phyloP scores from a whole-genome alignment of 1,140 invertebrate genomes.

The Asbolus verrucosus region DNA sequence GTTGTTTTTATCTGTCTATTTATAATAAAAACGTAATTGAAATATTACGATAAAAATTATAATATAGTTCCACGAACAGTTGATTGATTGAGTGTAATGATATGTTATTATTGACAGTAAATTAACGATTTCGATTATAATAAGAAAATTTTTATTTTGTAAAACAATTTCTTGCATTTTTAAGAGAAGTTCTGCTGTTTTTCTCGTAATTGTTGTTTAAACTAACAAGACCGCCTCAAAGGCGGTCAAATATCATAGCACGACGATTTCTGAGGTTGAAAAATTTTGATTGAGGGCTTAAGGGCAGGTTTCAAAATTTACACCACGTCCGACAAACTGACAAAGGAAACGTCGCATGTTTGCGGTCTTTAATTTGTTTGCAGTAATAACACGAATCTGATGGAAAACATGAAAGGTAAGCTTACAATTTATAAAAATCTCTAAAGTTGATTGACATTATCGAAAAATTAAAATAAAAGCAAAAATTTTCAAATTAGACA shows the following conservation, averaged over 20 bases:
- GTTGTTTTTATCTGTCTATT: not conserved
- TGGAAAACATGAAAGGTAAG: conserved; percentile 4
- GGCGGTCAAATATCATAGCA: conserved; percentile 6
- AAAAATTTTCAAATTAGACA: no score
- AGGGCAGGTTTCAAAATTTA: not conserved
- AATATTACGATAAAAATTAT: not conserved
- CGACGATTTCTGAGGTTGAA: no score
- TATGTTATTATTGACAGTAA: conserved; percentile 1
- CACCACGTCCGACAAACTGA: conserved; percentile 4
- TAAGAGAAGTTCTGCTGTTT: not conserved
- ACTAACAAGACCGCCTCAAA: not conserved
- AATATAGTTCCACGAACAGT: conserved; percentile 16
- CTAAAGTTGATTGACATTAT: not conserved
- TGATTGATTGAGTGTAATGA: not conserved
- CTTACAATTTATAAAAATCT: not conserved
- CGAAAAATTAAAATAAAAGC: not conserved
- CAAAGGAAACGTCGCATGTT: conserved; percentile 14
- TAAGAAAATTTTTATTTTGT: no score
- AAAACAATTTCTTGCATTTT: not conserved
- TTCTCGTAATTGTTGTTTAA: not conserved
- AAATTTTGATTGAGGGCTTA: no score
- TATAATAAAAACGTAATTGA: not conserved
- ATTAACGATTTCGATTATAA: no score
- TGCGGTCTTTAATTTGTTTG: conserved; percentile 20
- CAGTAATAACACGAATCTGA: conserved; percentile 15